Evolutionary conservation across 2,888 invertebrate genomes (phyloP), one percentile per base, ranked within the genome.

Genomic region (Thereva nobilitata): DNA sequence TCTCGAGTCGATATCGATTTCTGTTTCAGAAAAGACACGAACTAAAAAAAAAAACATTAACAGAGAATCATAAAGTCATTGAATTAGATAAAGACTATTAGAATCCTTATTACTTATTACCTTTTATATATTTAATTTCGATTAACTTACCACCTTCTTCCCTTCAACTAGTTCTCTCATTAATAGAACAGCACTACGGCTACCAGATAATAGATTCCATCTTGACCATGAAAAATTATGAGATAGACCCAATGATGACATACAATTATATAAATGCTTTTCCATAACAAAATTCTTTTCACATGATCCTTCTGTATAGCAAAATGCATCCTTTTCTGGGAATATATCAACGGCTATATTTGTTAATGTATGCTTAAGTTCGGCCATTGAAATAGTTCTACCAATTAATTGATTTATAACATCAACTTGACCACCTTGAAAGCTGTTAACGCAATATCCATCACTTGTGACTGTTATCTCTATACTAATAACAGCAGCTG

Each of bases 171-270:
- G 70, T 67, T 81, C 81, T 12, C 81, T 73, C 52, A 80, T 73
- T 5, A 82, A 69, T 4, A 82, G 67, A 0, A 82, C 79, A 2
- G 79, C 79, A 0, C 78, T 79, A 1, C 81, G 75, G 9, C 80
- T 78, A 4, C 82, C 84, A 0, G 86, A 84, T 56, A 84, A 76
- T 0, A 85, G 79, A 73, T 87, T 88, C 87, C 87, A 91, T 77
- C 89, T 84, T 67, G 90, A 91, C 91, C 92, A 94, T 37, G 90
- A 86, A 73, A 93, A 93, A 77, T 89, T 89, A 75, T 90, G 91
- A 8, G 88, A 86, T 1, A 86, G 83, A 7, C 87, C 86, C 9
- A 91, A 78, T 44, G 88, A 84, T 0, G 92, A 91, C 87, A 94
- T 91, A 71, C 91, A 89, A 69, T 87, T 86, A 76, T 91, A 92